Conservation (phyloP, 1,140 invertebrate genomes). For the Tenebrio molitor region DNA sequence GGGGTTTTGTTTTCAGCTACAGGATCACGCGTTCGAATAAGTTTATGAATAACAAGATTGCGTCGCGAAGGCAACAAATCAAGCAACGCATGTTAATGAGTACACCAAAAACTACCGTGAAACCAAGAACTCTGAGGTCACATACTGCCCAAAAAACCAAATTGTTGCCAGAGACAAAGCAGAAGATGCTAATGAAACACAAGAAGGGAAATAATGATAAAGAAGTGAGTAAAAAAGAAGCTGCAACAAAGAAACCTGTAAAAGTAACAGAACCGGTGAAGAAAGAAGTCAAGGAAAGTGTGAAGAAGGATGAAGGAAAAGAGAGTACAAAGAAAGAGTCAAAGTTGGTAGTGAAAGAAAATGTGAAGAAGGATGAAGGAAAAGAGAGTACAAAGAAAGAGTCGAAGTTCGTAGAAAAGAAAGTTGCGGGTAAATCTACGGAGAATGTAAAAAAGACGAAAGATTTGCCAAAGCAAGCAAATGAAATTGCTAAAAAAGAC, state of each 20-base stretch:
- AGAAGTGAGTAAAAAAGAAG: too few relatives aligned
- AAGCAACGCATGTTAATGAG: conserved; percentile 58
- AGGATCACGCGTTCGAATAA: conserved; percentile 55
- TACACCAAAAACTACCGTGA: conserved; percentile 47
- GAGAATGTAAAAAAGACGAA: conserved; percentile 5
- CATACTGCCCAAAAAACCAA: conserved; percentile 56
- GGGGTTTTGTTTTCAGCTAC: conserved; percentile 13
- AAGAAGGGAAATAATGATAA: neutral
- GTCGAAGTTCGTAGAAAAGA: neutral
- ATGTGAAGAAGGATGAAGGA: neutral
- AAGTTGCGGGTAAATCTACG: too few relatives aligned
- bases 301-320: neutral
- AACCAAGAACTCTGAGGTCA: conserved; percentile 55
- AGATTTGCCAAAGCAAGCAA: neutral
- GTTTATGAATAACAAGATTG: conserved; percentile 43
- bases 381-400: neutral
- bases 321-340: neutral
- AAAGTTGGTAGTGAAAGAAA: neutral
- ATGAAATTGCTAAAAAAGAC: neutral
- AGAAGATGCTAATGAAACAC: conserved; percentile 19
- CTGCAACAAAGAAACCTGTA: conserved; percentile 1
- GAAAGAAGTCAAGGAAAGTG: neutral
- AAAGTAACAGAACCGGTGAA: neutral
- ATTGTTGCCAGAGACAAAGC: neutral
- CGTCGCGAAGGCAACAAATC: conserved; percentile 50